Evolutionary conservation across 1,140 invertebrate genomes (phyloP).

Genomic region (Bombus ignitus): DNA sequence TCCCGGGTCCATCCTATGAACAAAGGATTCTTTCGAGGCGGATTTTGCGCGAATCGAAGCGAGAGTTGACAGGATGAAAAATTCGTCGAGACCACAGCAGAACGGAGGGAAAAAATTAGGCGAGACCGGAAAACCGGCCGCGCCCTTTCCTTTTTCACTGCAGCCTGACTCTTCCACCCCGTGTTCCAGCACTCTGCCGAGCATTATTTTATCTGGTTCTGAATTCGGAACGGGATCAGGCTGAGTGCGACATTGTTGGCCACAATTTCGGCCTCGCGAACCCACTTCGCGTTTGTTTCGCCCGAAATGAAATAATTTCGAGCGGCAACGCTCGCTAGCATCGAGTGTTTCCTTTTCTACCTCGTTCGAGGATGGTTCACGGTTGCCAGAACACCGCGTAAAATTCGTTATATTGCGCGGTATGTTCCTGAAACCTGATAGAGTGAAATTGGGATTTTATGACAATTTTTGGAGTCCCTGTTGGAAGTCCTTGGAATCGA

Average conservation of each 20-base stretch:
- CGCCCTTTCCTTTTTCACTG: background rate
- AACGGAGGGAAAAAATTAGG: conserved; percentile 28
- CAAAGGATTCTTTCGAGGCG: conserved; percentile 15
- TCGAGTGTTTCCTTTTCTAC: background rate
- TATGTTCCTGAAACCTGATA: too few relatives aligned
- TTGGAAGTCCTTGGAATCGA: too few relatives aligned
- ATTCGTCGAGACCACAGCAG: background rate
- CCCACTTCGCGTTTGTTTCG: background rate
- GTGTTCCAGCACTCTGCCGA: background rate
- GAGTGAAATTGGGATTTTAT: too few relatives aligned
- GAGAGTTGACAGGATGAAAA: conserved; percentile 31
- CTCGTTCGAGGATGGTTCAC: background rate
- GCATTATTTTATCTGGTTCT: conserved; percentile 22
- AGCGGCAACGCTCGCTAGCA: background rate
- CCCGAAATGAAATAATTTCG: background rate
- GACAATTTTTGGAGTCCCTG: too few relatives aligned
- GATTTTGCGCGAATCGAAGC: conserved; percentile 24
- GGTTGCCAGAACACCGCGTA: background rate
- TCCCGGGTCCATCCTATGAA: background rate
- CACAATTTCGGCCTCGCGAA: background rate
- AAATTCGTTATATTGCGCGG: background rate
- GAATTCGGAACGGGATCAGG: conserved; percentile 4
- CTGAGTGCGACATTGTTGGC: background rate
- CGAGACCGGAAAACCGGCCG: conserved; percentile 6
- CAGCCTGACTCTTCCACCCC: background rate